These are phyloP conservation scores for Eulacestoma nigropectus DNA, from an alignment of 2,113 vertebrate species.

Conservation along the genomic window DNA sequence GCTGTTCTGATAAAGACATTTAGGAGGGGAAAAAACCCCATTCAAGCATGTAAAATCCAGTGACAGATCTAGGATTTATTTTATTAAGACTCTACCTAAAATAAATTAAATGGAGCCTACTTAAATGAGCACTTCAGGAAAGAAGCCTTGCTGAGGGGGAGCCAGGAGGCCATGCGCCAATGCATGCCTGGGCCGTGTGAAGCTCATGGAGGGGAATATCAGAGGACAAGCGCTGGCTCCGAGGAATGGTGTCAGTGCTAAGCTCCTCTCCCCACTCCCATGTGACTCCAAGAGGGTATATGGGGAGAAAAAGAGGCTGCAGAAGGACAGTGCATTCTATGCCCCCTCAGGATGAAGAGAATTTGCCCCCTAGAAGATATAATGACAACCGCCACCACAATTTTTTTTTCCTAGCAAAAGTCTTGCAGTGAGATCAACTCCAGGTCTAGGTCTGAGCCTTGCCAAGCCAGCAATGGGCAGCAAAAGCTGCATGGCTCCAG, in stretches of 20 bases:
- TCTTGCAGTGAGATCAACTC: neutral
- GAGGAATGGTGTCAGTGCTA: neutral
- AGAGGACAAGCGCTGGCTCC: neutral
- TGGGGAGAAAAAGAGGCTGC: neutral
- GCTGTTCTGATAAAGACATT: conserved; percentile 74
- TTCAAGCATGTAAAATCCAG: conserved; percentile 60
- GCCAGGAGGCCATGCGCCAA: neutral
- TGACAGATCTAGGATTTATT: conserved; percentile 71
- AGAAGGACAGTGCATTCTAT: neutral
- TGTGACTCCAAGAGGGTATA: neutral
- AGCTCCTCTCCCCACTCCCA: neutral
- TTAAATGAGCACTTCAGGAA: conserved; percentile 45
- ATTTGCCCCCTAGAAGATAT: neutral
- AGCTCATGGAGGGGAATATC: neutral
- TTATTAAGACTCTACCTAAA: conserved; percentile 63
- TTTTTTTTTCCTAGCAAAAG: neutral
- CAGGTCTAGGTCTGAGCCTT: neutral
- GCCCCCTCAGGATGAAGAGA: neutral
- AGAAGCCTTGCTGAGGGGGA: conserved; percentile 1
- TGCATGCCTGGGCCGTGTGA: neutral
- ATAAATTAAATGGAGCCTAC: conserved; percentile 58
- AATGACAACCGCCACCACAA: too few species aligned
- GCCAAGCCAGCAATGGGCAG: neutral
- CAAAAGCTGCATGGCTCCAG: neutral
- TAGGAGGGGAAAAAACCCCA: conserved; percentile 45